Conservation (phyloP, 2,888 invertebrate species). For the Nemoura dubitans region DNA sequence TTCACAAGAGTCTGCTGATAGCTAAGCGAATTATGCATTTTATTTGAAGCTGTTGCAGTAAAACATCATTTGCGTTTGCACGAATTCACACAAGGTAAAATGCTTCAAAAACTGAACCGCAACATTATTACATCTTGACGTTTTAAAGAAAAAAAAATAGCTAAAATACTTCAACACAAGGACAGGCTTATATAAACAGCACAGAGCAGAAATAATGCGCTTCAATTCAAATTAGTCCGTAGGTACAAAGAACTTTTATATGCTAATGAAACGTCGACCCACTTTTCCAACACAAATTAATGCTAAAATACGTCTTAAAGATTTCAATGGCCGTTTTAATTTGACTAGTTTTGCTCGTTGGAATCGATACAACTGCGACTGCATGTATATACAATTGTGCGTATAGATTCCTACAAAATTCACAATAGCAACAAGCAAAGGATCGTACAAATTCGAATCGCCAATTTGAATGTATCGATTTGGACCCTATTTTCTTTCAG, state of each 20-base stretch:
- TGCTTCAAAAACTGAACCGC: not conserved
- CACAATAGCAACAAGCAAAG: not conserved
- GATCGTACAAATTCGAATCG: not conserved
- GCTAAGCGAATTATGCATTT: not conserved
- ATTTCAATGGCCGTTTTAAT: not conserved
- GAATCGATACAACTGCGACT: not conserved
- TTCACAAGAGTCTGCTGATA: not conserved
- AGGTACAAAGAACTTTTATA: not conserved
- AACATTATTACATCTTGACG: not conserved
- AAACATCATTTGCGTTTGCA: not conserved
- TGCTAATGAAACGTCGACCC: not conserved
- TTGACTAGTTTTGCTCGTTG: not conserved
- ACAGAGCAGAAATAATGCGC: not conserved
- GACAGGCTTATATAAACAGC: no score
- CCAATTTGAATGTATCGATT: not conserved
- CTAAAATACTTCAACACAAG: constrained; percentile 18
- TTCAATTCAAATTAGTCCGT: constrained; percentile 32
- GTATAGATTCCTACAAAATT: not conserved
- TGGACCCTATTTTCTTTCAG: not conserved
- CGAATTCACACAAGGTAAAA: not conserved
- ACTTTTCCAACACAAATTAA: not conserved
- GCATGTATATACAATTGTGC: not conserved
- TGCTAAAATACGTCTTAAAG: not conserved
- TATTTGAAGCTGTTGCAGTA: not conserved
- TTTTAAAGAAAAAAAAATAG: constrained; percentile 33